These are phyloP conservation scores for Drosophila rellima DNA, from an alignment of 2,888 invertebrate genomes.

Conservation along the genomic window DNA sequence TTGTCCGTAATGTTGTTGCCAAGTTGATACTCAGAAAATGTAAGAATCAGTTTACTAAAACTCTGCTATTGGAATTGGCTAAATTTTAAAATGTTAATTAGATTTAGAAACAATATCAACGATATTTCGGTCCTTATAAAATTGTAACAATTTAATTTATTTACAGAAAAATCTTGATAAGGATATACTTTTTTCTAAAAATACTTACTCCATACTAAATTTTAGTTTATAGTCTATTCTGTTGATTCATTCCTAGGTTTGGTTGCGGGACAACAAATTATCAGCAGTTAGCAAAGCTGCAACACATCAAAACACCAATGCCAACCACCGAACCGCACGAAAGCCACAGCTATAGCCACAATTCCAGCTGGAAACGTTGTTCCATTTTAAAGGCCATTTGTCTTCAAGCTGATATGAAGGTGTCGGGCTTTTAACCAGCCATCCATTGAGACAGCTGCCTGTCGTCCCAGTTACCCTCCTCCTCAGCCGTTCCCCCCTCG, in stretches of 20 bases:
- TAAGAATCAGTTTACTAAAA: no score
- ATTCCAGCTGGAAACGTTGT: conserved; percentile 10
- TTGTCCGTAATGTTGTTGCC: no score
- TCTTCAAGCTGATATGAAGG: conserved; percentile 52
- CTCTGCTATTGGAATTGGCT: no score
- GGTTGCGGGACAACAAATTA: conserved; percentile 30
- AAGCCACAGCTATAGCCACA: conserved; percentile 3
- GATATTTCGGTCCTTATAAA: no score
- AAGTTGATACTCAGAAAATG: no score
- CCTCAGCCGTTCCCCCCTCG: neutral
- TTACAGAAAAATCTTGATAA: no score
- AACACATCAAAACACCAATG: conserved; percentile 26
- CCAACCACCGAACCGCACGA: conserved; percentile 49
- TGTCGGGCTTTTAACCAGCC: conserved; percentile 49
- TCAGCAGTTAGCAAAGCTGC: conserved; percentile 47
- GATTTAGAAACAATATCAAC: neutral
- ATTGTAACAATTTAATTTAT: neutral
- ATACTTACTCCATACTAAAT: neutral
- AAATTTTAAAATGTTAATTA: neutral
- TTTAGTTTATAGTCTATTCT: neutral
- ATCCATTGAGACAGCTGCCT: conserved; percentile 33
- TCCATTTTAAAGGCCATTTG: conserved; percentile 50
- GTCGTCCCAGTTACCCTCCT: neutral
- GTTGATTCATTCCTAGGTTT: neutral
- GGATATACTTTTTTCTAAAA: no score